Base-by-base conservation (phyloP, 2,113 vertebrate genomes). In the Megalops atlanticus region DNA sequence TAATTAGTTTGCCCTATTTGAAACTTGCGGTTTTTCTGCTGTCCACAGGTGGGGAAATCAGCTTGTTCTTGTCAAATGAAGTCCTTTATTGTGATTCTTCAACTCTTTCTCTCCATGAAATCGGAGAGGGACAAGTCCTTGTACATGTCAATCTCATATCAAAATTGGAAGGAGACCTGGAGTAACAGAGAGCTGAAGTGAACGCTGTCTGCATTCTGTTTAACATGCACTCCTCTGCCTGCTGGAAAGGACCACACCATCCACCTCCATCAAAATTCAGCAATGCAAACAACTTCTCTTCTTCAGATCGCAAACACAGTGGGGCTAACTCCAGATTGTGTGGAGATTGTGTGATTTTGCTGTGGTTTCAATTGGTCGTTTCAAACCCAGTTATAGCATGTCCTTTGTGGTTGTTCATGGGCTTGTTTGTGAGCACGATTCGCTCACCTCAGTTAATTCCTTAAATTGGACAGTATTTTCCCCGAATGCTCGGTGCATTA, bases 1-100 rank as follows among this genome's bases (percentile, higher is more conserved):
- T 82, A 81, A 83, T 84, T 81, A 83, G 35, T 77, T 68, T 84
- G 35, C 45, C 45, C 40, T 45, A 27, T 78, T 81, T 79, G n/a
- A 43, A 35, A 18, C 36, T 47, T 79, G 64, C 41, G 35, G 27
- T 21, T 38, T 49, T 47, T 36, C 69, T 47, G n/a, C 58, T 27
- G n/a, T 64, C n/a, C 12, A 31, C 12, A 2, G 52, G 18, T 64
- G 31, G 58, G n/a, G 6, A 64, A n/a, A 64, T 64, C 4, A 1
- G 24, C 8, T 31, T 58, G 5, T 7, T n/a, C 3, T 18, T 8
- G n/a, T 58, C 7, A 45, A 58, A 24, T n/a, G 52, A 4, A 5
- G 1, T 58, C 52, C 52, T 68, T 40, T 54, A 76, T 45, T 18
- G 15, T 10, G n/a, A 31, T 69, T 10, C 24, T 36, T 4, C n/a